Evolutionary conservation across 2,797 vertebrate species (phyloP).

Genomic region (Rhabdomys pumilio): DNA sequence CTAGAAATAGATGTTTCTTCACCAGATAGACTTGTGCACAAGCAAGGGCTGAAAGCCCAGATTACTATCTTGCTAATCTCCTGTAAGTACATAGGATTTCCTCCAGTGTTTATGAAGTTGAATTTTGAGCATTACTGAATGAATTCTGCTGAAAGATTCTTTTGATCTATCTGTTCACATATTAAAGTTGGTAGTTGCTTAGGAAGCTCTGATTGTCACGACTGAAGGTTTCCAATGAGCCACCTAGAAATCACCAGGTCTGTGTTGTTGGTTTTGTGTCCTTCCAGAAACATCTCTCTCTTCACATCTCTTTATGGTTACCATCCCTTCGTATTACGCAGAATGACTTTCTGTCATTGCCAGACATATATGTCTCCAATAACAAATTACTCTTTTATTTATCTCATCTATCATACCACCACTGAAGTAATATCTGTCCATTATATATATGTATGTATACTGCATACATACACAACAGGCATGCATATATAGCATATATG

Average conservation of each 20-base stretch:
- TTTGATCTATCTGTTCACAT: neutral
- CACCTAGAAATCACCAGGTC: neutral
- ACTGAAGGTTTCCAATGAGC: neutral
- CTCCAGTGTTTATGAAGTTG: neutral
- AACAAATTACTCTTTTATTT: neutral
- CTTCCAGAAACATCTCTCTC: neutral
- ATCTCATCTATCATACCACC: neutral
- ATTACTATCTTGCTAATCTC: neutral
- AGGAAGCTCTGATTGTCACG: neutral
- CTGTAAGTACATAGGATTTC: neutral
- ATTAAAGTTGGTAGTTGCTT: constrained; percentile 15
- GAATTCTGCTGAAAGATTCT: constrained; percentile 5
- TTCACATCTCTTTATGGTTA: neutral
- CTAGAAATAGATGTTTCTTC: neutral
- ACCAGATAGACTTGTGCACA: neutral
- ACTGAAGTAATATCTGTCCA: neutral
- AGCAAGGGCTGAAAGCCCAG: neutral
- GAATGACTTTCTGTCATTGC: neutral
- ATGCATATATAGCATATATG: neutral
- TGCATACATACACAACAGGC: neutral
- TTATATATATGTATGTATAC: neutral
- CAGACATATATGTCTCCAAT: neutral
- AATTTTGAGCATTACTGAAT: neutral
- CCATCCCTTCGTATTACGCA: neutral
- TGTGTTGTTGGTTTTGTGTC: neutral